Base-by-base conservation (phyloP, 1,140 invertebrate species). In the Eupristina koningsbergeri region DNA sequence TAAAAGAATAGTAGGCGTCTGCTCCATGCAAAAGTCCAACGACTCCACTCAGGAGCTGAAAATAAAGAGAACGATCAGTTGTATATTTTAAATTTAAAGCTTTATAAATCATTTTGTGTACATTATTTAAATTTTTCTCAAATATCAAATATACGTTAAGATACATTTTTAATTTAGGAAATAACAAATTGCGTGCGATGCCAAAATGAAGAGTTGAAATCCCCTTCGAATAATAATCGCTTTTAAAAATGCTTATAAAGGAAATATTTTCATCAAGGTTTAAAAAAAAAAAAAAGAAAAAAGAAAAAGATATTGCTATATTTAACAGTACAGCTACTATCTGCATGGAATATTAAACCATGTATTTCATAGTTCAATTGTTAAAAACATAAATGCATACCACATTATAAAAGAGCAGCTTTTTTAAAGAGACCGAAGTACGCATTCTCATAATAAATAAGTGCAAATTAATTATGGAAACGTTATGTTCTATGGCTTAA, bases 1-100 rank as follows among this genome's bases (percentile, higher is more conserved):
- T 93, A 81, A 95, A 96, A 0, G 95, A 95, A 85, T 95, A 93
- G 90, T 95, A 96, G 2, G 95, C 95, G 88, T 97, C 96, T 3
- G 95, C 93, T 1, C 94, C 96, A 89, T 97, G 95, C 0, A 96
- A 86, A 26, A 96, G 88, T 45, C 95, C 96, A 22, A 96, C 93
- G 9, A 96, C 91, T 58, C 94, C 94, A 47, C 96, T 96, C 85
- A 96, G 91, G 80, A 96, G 95, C 96, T 97, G 91, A 74, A 94
- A 94, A 88, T 77, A 84, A 39, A 74, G 0, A 9, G 39, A 50
- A 58, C 3, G 36, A 26, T 71, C 67, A 41, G 39, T 41, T 13
- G 39, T 39, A 26, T 41, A 71, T 3, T 71, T 71, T 71, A n/a
- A n/a, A 41, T 39, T 41, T n/a, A n/a, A n/a, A n/a, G n/a, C n/a